A percentile compares a stretch with the other conserved stretches of the same genome.
Evolutionary conservation across 2,797 vertebrate genomes (phyloP).

Genomic region (Taenioides sp.): DNA sequence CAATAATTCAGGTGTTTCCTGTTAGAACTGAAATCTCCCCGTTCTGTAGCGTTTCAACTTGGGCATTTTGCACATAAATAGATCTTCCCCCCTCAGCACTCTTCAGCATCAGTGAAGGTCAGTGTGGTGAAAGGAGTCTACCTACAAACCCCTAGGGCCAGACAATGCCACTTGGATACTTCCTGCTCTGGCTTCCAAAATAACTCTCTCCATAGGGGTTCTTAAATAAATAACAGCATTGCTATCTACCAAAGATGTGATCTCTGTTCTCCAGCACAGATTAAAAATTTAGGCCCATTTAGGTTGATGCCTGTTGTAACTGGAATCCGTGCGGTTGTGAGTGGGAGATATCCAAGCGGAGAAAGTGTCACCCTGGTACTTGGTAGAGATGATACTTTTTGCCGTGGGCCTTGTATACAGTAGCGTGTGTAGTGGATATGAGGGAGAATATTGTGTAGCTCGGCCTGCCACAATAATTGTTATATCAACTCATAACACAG

Average conservation of each 20-base stretch:
- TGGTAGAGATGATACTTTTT: slow-evolving; percentile 54
- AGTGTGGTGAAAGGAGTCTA: slow-evolving; percentile 50
- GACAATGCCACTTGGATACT: slow-evolving; percentile 60
- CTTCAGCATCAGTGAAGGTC: slow-evolving; percentile 58
- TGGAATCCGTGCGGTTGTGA: slow-evolving; percentile 66
- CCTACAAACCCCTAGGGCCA: slow-evolving; percentile 58
- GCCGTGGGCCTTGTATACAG: slow-evolving; percentile 40
- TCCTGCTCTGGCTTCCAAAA: slow-evolving; percentile 65
- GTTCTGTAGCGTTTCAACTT: slow-evolving; percentile 41
- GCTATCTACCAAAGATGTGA: slow-evolving; percentile 76
- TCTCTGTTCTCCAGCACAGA: slow-evolving; percentile 74
- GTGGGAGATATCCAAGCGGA: slow-evolving; percentile 59
- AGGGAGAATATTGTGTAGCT: slow-evolving; percentile 38
- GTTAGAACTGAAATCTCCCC: slow-evolving; percentile 31
- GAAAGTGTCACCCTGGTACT: slow-evolving; percentile 30
- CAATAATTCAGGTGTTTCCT: slow-evolving; percentile 53
- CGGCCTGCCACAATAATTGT: no score
- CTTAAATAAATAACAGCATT: slow-evolving; percentile 78
- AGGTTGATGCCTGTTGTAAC: slow-evolving; percentile 71
- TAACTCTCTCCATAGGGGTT: slow-evolving; percentile 61
- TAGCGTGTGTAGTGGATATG: slow-evolving; percentile 39
- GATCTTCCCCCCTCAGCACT: slow-evolving; percentile 41
- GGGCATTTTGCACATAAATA: slow-evolving; percentile 53
- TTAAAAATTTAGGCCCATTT: slow-evolving; percentile 81
- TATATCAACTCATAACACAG: no score